Percentiles rank a stretch among this genome's conserved stretches.
These are phyloP conservation scores for Lutjanus argentimaculatus DNA, from an alignment of 2,797 vertebrate species.

Conservation along the genomic window DNA sequence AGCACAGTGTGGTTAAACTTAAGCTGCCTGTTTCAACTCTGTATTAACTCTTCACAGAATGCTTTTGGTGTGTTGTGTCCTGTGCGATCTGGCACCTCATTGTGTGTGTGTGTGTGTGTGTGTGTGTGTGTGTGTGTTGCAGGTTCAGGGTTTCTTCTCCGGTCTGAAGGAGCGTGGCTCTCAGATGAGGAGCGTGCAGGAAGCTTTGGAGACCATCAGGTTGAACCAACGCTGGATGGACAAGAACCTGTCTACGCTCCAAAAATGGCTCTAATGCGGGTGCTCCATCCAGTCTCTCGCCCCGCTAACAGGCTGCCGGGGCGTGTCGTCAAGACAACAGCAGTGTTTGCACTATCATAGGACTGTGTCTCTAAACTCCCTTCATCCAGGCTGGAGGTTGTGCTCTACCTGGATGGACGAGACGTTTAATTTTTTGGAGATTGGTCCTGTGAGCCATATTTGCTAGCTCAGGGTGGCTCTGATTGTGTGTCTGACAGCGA, in stretches of 20 bases:
- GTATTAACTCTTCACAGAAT: neutral
- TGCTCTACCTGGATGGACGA: constrained; percentile 49
- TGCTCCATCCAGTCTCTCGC: constrained; percentile 22
- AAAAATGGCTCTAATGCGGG: constrained; percentile 76
- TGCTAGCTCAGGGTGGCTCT: constrained; percentile 92
- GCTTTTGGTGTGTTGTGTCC: neutral
- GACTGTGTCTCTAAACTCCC: constrained; percentile 59
- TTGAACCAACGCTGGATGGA: constrained; percentile 94
- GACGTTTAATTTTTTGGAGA: constrained; percentile 46
- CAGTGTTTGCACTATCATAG: constrained; percentile 90
- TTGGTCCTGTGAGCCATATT: constrained; percentile 76
- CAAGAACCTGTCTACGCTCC: constrained; percentile 85
- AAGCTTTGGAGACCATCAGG: constrained; percentile 92
- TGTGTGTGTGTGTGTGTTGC: constrained; percentile 49
- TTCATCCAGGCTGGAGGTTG: constrained; percentile 55
- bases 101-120: constrained; percentile 22
- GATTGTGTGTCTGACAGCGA: constrained; percentile 71
- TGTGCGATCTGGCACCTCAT: neutral
- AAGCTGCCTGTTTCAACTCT: no score
- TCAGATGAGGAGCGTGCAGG: constrained; percentile 89
- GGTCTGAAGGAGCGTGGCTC: constrained; percentile 89
- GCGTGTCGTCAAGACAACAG: constrained; percentile 71
- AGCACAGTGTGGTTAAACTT: no score
- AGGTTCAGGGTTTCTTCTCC: constrained; percentile 93
- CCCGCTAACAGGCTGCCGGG: constrained; percentile 22